Evolutionary conservation across 23 tunicate species (phyloP).

Genomic region (Ciona savignyi): DNA sequence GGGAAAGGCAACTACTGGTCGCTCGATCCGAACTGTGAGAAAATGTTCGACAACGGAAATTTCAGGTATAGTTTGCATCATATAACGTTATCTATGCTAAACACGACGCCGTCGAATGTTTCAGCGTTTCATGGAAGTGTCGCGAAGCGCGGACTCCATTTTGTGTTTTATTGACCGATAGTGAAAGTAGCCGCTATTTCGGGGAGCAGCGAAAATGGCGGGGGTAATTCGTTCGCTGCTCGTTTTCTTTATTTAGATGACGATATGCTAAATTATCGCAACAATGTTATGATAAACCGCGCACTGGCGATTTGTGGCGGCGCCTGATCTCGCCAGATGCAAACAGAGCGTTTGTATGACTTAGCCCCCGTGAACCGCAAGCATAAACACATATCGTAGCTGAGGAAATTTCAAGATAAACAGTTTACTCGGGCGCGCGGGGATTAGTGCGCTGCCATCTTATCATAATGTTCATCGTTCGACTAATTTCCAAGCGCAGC

Average conservation of each 20-base stretch:
- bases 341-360: neutral
- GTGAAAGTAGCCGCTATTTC: no score
- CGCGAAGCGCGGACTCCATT: no score
- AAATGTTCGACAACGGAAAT: constrained; percentile 99
- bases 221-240: no score
- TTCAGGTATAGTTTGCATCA: constrained; percentile 56
- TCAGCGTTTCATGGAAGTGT: no score
- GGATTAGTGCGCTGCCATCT: constrained; percentile 2
- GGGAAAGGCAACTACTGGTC: constrained; percentile 98
- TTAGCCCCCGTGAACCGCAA: neutral
- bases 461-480: neutral
- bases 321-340: neutral
- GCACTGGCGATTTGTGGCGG: neutral
- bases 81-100: no score
- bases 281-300: neutral
- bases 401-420: constrained; percentile 19
- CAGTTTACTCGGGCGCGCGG: constrained; percentile 7
- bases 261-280: neutral
- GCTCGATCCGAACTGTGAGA: constrained; percentile 96
- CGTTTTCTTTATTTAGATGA: neutral
- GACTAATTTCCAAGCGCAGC: neutral
- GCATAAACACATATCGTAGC: constrained; percentile 18
- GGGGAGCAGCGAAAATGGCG: no score
- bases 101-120: no score
- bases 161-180: no score